Evolutionary conservation across 2,797 vertebrate genomes (phyloP).

Genomic region (Chromobotia macracanthus): DNA sequence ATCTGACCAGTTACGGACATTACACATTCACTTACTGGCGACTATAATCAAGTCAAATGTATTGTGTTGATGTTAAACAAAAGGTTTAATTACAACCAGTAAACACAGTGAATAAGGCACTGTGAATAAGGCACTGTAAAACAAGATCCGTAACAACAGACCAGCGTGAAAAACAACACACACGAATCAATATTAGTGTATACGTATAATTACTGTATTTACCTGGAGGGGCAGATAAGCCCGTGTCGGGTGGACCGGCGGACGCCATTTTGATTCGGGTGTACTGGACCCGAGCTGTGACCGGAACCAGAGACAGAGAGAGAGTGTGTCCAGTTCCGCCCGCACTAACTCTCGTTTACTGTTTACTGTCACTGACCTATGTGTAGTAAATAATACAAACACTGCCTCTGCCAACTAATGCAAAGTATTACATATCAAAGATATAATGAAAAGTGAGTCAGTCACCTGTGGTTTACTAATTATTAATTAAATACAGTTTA

Average conservation of each 20-base stretch:
- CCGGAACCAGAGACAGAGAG: constrained; percentile 6
- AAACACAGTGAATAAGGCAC: neutral
- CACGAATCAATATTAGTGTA: neutral
- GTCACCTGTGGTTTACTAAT: too few species aligned
- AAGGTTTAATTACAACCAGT: constrained; percentile 7
- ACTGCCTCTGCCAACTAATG: neutral
- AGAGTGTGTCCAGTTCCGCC: constrained; percentile 9
- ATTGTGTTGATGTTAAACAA: constrained; percentile 1
- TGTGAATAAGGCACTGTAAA: too few species aligned
- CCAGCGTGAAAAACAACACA: neutral
- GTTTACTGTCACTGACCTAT: neutral
- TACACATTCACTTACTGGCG: neutral
- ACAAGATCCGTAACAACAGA: neutral
- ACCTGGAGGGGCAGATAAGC: constrained; percentile 79
- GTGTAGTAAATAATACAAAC: neutral
- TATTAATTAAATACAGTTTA: neutral
- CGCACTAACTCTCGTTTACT: neutral
- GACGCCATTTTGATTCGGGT: constrained; percentile 79
- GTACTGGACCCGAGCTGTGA: constrained; percentile 30
- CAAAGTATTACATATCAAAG: neutral
- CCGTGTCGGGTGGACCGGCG: constrained; percentile 78
- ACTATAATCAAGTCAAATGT: neutral
- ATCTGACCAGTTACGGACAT: neutral
- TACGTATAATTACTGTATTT: constrained; percentile 35
- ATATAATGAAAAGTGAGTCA: too few species aligned